Conservation (phyloP, 92 coral and sea anemone genomes). For the Bergia sp. region DNA sequence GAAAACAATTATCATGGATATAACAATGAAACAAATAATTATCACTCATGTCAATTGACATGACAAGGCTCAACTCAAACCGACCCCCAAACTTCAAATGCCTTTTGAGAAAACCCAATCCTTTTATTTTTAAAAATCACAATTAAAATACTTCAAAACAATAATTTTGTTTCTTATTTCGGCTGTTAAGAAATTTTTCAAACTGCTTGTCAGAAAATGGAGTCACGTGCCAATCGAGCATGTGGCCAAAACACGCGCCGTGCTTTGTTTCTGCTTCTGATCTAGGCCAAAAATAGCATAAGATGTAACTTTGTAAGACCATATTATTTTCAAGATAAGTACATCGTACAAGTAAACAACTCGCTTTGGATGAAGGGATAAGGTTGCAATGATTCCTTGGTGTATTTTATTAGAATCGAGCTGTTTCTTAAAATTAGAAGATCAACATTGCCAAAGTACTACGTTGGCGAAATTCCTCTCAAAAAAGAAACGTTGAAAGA, state of each 20-base stretch:
- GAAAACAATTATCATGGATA: too few relatives aligned
- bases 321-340: neutral
- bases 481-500: neutral
- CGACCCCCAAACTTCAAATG: too few relatives aligned
- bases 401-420: neutral
- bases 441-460: neutral
- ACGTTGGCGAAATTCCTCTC: neutral
- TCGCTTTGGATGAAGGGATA: neutral
- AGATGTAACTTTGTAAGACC: neutral
- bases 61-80: too few relatives aligned
- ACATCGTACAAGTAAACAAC: neutral
- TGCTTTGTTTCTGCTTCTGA: slow-evolving; percentile 29
- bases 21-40: too few relatives aligned
- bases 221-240: neutral
- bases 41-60: too few relatives aligned
- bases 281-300: neutral
- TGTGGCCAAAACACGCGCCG: slow-evolving; percentile 14
- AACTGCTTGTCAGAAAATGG: too few relatives aligned
- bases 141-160: too few relatives aligned
- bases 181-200: too few relatives aligned
- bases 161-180: too few relatives aligned
- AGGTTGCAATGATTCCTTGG: neutral
- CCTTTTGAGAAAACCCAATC: too few relatives aligned
- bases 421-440: neutral
- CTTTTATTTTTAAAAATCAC: too few relatives aligned